Percentiles rank a stretch among this genome's conserved stretches.
These are phyloP conservation scores for Limnodromus scolopaceus DNA, from an alignment of 2,797 vertebrate genomes.

Conservation along the genomic window DNA sequence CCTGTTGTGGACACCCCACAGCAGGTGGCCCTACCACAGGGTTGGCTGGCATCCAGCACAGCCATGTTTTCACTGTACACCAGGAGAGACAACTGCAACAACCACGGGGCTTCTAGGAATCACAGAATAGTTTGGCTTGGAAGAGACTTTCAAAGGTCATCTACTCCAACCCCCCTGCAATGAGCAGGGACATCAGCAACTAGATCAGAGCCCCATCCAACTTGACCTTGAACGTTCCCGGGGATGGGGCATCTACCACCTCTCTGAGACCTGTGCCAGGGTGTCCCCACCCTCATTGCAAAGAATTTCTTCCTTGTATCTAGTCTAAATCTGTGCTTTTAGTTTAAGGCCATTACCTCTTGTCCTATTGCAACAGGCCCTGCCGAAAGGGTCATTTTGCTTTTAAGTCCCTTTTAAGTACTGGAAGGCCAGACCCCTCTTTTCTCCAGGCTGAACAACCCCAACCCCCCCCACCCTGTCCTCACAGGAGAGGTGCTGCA, in stretches of 20 bases:
- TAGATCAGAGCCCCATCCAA: background rate
- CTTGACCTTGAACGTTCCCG: background rate
- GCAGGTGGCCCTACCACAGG: background rate
- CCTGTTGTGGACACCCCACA: rapidly evolving
- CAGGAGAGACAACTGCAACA: background rate
- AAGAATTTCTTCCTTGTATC: background rate
- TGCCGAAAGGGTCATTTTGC: background rate
- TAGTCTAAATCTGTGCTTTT: background rate
- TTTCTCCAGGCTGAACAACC: background rate
- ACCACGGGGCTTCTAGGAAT: rapidly evolving
- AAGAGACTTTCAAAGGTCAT: background rate
- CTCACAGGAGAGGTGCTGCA: background rate
- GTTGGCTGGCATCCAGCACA: rapidly evolving
- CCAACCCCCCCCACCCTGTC: background rate
- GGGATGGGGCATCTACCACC: background rate
- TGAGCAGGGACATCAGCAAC: background rate
- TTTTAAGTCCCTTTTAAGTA: background rate
- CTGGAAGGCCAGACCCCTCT: background rate
- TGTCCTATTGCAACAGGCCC: background rate
- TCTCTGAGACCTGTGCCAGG: background rate
- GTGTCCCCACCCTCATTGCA: background rate
- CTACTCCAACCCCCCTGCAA: background rate
- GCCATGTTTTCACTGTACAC: rapidly evolving
- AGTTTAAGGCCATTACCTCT: background rate
- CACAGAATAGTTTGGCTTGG: background rate